phyloP scores from a whole-genome alignment of 2,888 invertebrate species.

The Busseola fusca region DNA sequence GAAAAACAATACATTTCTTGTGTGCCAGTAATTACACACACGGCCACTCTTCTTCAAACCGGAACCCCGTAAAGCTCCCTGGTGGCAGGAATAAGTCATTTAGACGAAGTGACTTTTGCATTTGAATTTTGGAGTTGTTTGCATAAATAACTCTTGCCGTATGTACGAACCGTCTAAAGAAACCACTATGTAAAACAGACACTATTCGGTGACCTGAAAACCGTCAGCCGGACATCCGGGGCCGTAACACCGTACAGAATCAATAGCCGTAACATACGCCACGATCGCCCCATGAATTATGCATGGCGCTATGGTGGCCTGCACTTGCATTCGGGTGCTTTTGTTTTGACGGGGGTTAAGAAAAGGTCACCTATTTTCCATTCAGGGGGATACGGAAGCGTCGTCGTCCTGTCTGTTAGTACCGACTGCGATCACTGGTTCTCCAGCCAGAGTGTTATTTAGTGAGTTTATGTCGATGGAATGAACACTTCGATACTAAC shows the following conservation, averaged over 20 bases:
- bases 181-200: conserved; percentile 58
- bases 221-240: conserved; percentile 57
- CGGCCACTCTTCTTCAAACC: not conserved
- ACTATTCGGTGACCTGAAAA: conserved; percentile 65
- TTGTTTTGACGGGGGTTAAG: conserved; percentile 20
- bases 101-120: not conserved
- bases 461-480: not conserved
- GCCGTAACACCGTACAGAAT: conserved; percentile 65
- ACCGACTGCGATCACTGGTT: not conserved
- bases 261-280: conserved; percentile 67
- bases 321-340: conserved; percentile 43
- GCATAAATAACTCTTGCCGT: conserved; percentile 39
- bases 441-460: not conserved
- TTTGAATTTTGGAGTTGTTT: conserved; percentile 29
- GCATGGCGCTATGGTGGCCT: conserved; percentile 52
- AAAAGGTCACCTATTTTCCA: conserved; percentile 12
- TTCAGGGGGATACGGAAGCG: not conserved
- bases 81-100: not conserved
- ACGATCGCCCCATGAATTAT: conserved; percentile 69
- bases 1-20: not conserved
- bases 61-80: too few species aligned
- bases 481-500: not conserved
- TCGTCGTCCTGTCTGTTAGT: not conserved
- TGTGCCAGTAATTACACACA: not conserved
- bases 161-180: conserved; percentile 39